A percentile compares a stretch with the other conserved stretches of the same genome.
These are phyloP conservation scores for Dryas iulia DNA, from an alignment of 1,140 invertebrate genomes.

Conservation along the genomic window DNA sequence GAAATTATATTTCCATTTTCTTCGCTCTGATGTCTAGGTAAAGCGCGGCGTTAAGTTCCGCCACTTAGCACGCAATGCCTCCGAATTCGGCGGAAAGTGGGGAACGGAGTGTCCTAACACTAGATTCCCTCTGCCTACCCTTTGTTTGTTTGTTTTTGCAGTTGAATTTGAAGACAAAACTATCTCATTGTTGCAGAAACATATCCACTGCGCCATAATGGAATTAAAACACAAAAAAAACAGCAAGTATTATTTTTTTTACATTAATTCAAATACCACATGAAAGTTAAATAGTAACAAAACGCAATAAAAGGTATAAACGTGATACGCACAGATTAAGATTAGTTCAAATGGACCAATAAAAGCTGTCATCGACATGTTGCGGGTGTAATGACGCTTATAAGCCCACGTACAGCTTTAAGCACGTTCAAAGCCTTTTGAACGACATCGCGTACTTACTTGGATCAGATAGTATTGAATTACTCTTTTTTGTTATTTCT, in stretches of 20 bases:
- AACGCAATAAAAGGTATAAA: not conserved
- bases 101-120: not conserved
- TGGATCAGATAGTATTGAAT: not conserved
- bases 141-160: no score
- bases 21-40: no score
- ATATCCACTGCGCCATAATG: no score
- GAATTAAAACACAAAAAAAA: not conserved
- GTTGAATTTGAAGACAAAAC: no score
- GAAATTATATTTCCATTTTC: no score
- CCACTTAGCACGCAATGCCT: no score
- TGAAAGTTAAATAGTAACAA: not conserved
- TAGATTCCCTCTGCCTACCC: not conserved
- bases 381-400: not conserved
- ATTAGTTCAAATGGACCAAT: slow-evolving; percentile 3
- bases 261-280: not conserved
- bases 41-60: no score
- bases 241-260: not conserved
- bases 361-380: slow-evolving; percentile 3
- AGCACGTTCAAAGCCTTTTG: not conserved
- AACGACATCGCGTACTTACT: not conserved
- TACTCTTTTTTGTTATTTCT: not conserved
- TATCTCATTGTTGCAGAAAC: no score
- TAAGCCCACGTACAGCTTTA: not conserved
- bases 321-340: no score
- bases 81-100: not conserved